Conservation (phyloP, 2,797 vertebrate species). For the Heteromormyrus szaboi region DNA sequence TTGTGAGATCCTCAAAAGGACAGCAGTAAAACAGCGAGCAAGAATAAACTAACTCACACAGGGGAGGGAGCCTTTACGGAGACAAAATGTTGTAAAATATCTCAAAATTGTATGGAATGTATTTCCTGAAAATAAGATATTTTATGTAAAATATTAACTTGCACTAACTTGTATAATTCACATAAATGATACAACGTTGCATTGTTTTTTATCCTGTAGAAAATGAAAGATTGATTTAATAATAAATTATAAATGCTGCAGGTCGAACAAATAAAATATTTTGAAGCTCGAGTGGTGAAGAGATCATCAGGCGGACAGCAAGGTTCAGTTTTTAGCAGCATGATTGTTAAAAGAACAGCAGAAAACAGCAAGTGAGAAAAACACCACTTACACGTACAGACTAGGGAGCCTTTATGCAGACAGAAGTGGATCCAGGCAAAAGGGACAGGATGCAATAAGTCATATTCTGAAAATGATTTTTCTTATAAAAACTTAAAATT, state of each 20-base stretch:
- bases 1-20: not conserved
- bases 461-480: not conserved
- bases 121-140: not conserved
- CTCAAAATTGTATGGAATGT: not conserved
- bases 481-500: not conserved
- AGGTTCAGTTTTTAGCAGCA: not conserved
- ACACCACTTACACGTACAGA: not conserved
- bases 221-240: not conserved
- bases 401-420: not conserved
- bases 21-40: not conserved
- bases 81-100: not conserved
- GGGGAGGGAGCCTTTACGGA: not conserved
- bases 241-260: not conserved
- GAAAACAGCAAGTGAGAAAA: not conserved
- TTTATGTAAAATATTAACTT: not conserved
- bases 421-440: not conserved
- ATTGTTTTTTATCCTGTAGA: not conserved
- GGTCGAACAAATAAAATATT: not conserved
- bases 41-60: not conserved
- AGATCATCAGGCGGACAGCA: not conserved
- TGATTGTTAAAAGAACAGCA: not conserved
- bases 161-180: not conserved
- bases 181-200: not conserved
- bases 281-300: not conserved
- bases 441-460: not conserved